These are phyloP conservation scores for Tapirus terrestris DNA, from an alignment of 2,113 vertebrate species.

Conservation along the genomic window DNA sequence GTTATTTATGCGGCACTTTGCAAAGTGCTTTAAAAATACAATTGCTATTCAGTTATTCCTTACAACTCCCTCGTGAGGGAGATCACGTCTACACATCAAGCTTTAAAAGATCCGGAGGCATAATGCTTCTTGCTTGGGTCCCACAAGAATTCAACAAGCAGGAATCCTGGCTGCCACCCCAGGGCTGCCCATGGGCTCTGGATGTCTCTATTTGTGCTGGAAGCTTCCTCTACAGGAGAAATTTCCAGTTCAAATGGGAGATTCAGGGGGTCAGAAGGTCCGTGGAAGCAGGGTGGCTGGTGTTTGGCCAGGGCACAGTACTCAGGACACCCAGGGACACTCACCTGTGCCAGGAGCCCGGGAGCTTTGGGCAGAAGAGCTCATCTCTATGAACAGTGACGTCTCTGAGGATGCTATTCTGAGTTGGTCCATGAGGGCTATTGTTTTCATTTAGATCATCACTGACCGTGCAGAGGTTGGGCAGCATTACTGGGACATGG, in stretches of 20 bases:
- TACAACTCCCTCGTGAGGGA: not conserved
- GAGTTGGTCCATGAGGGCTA: not conserved
- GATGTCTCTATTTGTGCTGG: not conserved
- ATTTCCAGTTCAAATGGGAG: conserved; percentile 16
- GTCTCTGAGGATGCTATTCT: not conserved
- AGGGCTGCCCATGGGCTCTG: not conserved
- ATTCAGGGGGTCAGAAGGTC: not conserved
- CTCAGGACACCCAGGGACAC: not conserved
- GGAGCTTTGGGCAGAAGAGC: not conserved
- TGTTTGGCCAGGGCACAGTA: not conserved
- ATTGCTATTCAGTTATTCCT: not conserved
- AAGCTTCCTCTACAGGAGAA: not conserved
- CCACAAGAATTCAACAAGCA: not conserved
- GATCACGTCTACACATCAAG: not conserved
- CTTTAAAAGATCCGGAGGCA: not conserved
- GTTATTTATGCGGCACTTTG: conserved; percentile 32
- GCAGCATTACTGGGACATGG: not conserved
- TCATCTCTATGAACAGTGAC: not conserved
- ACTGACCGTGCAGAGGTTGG: not conserved
- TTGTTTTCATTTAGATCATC: not conserved
- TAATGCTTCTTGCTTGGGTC: not conserved
- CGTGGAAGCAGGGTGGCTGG: not conserved
- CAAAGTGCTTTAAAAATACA: conserved; percentile 48
- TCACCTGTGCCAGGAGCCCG: no score
- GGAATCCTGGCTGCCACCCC: not conserved